A percentile compares a stretch with the other conserved stretches of the same genome.
phyloP scores from a whole-genome alignment of 2,113 vertebrate genomes.

The Thamnophis sirtalis region DNA sequence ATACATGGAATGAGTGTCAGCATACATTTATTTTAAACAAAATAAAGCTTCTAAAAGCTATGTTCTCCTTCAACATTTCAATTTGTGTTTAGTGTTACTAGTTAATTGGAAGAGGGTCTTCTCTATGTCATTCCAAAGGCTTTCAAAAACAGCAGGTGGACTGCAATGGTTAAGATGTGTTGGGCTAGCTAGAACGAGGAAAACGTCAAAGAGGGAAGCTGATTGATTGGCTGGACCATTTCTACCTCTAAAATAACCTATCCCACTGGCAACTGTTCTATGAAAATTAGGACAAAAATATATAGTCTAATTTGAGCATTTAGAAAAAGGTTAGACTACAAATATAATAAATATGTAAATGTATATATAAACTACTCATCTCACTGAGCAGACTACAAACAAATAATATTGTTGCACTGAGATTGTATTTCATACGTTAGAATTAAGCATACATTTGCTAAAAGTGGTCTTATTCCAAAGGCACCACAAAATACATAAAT shows the following conservation, averaged over 20 bases:
- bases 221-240: background rate
- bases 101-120: background rate
- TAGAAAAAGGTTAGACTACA: background rate
- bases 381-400: background rate
- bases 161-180: background rate
- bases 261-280: background rate
- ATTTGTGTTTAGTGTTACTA: background rate
- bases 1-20: background rate
- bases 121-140: background rate
- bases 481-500: background rate
- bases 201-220: background rate
- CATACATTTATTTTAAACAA: background rate
- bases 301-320: background rate
- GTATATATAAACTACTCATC: background rate
- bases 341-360: background rate
- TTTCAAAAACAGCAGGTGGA: background rate
- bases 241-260: background rate
- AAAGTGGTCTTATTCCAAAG: background rate
- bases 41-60: background rate
- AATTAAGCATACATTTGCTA: background rate
- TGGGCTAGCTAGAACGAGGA: background rate
- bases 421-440: background rate
- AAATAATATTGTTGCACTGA: background rate
- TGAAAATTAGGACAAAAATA: background rate
- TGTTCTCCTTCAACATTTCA: background rate